Percentiles rank a stretch among this genome's conserved stretches.
Evolutionary conservation across 2,113 vertebrate species (phyloP).

Genomic region (Malurus elegans): DNA sequence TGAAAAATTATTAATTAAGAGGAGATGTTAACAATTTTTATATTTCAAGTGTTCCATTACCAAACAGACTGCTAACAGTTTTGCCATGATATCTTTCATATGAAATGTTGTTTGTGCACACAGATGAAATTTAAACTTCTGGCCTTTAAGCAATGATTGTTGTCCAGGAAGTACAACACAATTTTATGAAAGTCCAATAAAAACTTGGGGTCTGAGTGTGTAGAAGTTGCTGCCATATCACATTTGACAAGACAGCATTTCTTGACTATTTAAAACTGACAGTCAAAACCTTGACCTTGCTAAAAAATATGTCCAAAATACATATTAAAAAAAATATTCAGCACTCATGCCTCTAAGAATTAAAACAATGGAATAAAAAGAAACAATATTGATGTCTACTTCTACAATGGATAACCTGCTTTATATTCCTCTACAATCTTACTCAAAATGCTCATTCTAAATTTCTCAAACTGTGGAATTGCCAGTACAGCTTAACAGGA

Average conservation of each 20-base stretch:
- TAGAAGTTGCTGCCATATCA: background rate
- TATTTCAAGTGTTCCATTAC: background rate
- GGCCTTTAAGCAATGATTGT: background rate
- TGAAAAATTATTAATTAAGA: background rate
- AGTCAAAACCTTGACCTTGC: background rate
- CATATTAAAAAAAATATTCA: fast-evolving
- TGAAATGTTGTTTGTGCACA: background rate
- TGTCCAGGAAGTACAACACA: background rate
- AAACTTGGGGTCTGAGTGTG: background rate
- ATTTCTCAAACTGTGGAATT: background rate
- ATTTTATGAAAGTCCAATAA: background rate
- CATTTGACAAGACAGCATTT: background rate
- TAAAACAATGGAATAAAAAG: background rate
- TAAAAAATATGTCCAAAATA: background rate
- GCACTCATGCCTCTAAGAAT: background rate
- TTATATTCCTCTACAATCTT: background rate
- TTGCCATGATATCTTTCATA: background rate
- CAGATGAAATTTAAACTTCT: background rate
- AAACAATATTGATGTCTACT: background rate
- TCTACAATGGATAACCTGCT: background rate
- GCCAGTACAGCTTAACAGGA: background rate
- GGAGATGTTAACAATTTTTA: background rate
- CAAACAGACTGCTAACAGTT: background rate
- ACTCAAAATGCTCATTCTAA: background rate
- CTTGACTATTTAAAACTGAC: background rate